phyloP scores from a whole-genome alignment of 2,888 invertebrate species.

The Ischnura elegans region DNA sequence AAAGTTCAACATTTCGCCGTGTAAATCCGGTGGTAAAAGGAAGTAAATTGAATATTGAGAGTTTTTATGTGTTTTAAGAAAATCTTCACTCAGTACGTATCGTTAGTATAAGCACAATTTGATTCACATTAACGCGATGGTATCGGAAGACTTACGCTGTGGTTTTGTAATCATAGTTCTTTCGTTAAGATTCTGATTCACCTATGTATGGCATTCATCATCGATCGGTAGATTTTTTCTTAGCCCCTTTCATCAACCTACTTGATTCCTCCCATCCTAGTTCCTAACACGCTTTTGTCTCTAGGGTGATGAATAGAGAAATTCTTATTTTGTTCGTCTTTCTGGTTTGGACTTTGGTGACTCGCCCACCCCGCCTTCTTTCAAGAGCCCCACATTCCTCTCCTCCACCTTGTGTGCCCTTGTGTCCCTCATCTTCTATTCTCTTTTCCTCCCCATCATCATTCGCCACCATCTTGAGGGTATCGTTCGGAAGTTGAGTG shows the following conservation, averaged over 20 bases:
- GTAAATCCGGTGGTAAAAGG: no score
- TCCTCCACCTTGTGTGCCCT: not conserved
- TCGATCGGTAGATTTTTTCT: not conserved
- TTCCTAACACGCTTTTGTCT: not conserved
- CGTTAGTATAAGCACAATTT: no score
- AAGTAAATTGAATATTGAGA: no score
- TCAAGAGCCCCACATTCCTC: not conserved
- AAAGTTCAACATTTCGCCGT: no score
- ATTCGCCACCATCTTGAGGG: slow-evolving; percentile 4
- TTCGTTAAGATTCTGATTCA: not conserved
- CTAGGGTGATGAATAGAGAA: not conserved
- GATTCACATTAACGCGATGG: no score
- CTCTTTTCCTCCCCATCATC: not conserved
- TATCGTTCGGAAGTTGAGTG: not conserved
- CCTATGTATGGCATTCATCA: not conserved
- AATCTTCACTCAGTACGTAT: no score
- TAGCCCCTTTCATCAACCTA: not conserved
- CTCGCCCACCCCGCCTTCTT: not conserved
- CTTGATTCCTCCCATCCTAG: not conserved
- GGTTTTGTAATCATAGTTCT: no score
- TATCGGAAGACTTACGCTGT: no score
- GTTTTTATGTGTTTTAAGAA: no score
- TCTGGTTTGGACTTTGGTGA: not conserved
- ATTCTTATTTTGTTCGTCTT: not conserved
- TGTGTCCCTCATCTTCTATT: not conserved